These are phyloP conservation scores for Mormyrus proboscirostris DNA, from an alignment of 2,797 vertebrate genomes.

Conservation along the genomic window DNA sequence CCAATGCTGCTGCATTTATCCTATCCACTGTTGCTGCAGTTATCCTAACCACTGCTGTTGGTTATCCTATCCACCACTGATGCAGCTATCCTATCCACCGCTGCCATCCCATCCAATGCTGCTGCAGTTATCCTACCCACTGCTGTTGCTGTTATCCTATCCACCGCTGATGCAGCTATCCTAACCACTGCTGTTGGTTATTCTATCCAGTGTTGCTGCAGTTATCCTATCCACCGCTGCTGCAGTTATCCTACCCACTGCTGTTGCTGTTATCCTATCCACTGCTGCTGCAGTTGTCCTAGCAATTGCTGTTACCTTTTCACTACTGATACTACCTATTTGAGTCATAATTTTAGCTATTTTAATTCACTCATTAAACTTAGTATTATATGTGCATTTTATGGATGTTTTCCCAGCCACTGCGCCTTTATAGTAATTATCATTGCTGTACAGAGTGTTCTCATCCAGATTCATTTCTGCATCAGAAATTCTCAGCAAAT, in stretches of 20 bases:
- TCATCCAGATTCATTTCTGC: background rate
- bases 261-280: background rate
- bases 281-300: background rate
- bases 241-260: background rate
- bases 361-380: background rate
- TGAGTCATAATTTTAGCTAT: background rate
- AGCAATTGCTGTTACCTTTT: background rate
- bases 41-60: no score
- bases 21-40: no score
- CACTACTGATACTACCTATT: background rate
- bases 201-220: background rate
- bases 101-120: background rate
- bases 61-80: background rate
- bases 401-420: background rate
- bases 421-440: background rate
- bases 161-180: background rate
- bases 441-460: no score
- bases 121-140: background rate
- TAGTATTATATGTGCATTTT: background rate
- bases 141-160: background rate
- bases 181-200: background rate
- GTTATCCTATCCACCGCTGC: background rate
- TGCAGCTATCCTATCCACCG: background rate
- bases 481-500: background rate
- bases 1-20: no score